These are phyloP conservation scores for Euura lappo DNA, from an alignment of 1,140 invertebrate species.

Conservation along the genomic window DNA sequence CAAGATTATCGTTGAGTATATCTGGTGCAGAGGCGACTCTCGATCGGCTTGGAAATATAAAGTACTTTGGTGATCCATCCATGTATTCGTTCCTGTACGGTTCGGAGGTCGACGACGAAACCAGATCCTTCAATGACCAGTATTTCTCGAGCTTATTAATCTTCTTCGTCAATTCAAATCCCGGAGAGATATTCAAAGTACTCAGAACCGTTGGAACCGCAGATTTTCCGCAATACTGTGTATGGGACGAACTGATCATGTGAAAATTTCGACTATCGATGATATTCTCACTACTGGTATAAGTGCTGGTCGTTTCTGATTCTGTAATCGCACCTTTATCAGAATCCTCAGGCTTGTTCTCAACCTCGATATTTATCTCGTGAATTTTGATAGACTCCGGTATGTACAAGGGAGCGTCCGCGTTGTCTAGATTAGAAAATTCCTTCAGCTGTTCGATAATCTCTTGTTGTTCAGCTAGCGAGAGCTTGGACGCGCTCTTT, in stretches of 20 bases:
- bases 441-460: slow-evolving; percentile 66
- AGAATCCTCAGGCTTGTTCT: slow-evolving; percentile 12
- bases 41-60: slow-evolving; percentile 43
- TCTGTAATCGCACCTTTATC: slow-evolving; percentile 35
- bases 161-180: slow-evolving; percentile 21
- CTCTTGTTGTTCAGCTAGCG: slow-evolving; percentile 62
- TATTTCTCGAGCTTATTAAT: slow-evolving; percentile 47
- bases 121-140: slow-evolving; percentile 49
- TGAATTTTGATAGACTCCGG: slow-evolving; percentile 24
- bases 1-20: slow-evolving; percentile 35
- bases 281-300: slow-evolving; percentile 27
- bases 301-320: slow-evolving; percentile 32
- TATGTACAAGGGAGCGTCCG: slow-evolving; percentile 46
- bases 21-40: slow-evolving; percentile 45
- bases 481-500: slow-evolving; percentile 47
- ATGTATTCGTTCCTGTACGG: slow-evolving; percentile 24
- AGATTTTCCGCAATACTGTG: slow-evolving; percentile 43
- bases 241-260: neutral
- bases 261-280: neutral
- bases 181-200: slow-evolving; percentile 35
- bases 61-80: slow-evolving; percentile 36
- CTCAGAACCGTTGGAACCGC: slow-evolving; percentile 44
- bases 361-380: neutral
- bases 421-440: slow-evolving; percentile 62
- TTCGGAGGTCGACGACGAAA: slow-evolving; percentile 36